Evolutionary conservation across 2,888 invertebrate genomes (phyloP).

Genomic region (Oeneis ivallda): DNA sequence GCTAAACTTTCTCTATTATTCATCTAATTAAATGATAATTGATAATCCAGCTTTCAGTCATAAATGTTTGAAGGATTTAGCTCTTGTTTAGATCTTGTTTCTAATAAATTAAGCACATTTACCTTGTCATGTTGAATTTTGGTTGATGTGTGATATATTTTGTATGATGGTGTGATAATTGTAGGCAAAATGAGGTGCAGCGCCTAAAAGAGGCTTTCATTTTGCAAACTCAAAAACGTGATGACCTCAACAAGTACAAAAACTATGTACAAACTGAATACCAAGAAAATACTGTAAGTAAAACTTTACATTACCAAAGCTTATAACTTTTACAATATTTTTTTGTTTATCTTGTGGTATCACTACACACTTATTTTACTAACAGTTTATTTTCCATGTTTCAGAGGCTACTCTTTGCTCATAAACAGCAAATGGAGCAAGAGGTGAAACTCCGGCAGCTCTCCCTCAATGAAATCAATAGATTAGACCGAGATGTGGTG

Average conservation of each 20-base stretch:
- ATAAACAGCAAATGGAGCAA: conserved; percentile 85
- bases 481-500: conserved; percentile 69
- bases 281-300: conserved; percentile 74
- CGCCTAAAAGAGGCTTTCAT: conserved; percentile 63
- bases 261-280: conserved; percentile 69
- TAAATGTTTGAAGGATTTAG: too few species aligned
- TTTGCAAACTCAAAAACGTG: conserved; percentile 64
- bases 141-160: too few species aligned
- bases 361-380: not conserved
- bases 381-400: conserved; percentile 38
- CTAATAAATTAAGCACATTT: too few species aligned
- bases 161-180: conserved; percentile 38
- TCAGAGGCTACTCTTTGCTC: conserved; percentile 84
- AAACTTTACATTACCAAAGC: not conserved
- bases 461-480: conserved; percentile 68
- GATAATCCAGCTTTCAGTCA: too few species aligned
- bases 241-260: conserved; percentile 72
- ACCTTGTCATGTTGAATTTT: too few species aligned
- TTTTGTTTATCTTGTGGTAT: not conserved
- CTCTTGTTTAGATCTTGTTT: too few species aligned
- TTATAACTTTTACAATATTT: not conserved
- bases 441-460: conserved; percentile 84
- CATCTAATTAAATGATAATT: too few species aligned
- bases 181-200: conserved; percentile 73
- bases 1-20: too few species aligned